Conservation (phyloP, 2,888 invertebrate species). For the Proisotoma minuta region DNA sequence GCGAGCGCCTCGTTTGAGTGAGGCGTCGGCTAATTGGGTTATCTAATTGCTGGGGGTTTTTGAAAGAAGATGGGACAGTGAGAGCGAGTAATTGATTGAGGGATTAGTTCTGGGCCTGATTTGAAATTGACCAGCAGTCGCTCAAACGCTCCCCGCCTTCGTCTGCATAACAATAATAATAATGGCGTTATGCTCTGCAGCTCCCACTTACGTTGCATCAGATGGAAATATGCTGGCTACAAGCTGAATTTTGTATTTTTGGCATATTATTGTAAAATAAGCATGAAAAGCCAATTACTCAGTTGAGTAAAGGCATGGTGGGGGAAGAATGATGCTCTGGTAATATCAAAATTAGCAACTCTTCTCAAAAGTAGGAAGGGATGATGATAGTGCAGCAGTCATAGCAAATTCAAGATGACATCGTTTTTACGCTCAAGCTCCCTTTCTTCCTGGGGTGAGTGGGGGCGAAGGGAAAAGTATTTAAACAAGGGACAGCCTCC, state of each 20-base stretch:
- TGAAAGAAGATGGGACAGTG: conserved; percentile 14
- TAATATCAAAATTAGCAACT: neutral
- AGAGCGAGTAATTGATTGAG: conserved; percentile 25
- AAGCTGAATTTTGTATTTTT: conserved; percentile 8
- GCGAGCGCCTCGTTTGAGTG: neutral
- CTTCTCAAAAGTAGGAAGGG: conserved; percentile 39
- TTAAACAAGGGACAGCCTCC: conserved; percentile 32
- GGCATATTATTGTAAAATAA: conserved; percentile 16
- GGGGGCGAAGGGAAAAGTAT: conserved; percentile 31
- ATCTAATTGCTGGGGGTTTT: conserved; percentile 1
- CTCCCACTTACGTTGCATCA: conserved; percentile 6
- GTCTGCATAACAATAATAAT: conserved; percentile 14
- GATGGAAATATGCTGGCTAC: conserved; percentile 4
- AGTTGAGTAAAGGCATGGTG: conserved; percentile 8
- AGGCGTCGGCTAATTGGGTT: neutral
- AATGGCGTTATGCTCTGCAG: conserved; percentile 11
- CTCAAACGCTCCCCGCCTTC: neutral
- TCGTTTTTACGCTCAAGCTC: conserved; percentile 47
- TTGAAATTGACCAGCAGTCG: conserved; percentile 19
- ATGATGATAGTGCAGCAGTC: conserved; percentile 29
- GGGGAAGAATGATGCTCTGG: neutral
- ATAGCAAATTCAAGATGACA: conserved; percentile 45
- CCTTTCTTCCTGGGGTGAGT: conserved; percentile 46
- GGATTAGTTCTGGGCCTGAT: conserved; percentile 20
- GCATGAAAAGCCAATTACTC: conserved; percentile 16